Conservation (phyloP, 2,888 invertebrate species). For the Peribatodes rhomboidaria region DNA sequence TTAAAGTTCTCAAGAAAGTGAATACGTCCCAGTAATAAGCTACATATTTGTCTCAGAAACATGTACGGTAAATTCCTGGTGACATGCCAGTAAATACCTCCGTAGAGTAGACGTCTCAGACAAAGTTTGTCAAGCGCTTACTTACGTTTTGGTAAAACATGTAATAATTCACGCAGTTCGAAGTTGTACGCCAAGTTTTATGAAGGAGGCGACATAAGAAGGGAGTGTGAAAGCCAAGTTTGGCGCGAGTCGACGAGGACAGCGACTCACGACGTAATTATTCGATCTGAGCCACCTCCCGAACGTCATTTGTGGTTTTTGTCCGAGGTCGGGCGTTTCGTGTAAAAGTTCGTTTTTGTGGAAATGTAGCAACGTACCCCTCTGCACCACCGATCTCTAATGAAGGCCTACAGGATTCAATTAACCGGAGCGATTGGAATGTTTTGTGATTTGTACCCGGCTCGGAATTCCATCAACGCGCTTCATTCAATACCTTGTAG, state of each 20-base stretch:
- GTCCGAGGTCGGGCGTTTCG: constrained; percentile 68
- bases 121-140: constrained; percentile 71
- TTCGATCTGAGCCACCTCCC: constrained; percentile 73
- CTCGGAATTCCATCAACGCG: constrained; percentile 76
- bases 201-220: constrained; percentile 63
- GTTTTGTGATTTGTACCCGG: constrained; percentile 81
- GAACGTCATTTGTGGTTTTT: constrained; percentile 81
- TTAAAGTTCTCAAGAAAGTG: constrained; percentile 22
- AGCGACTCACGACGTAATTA: constrained; percentile 64
- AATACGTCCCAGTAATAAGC: constrained; percentile 35
- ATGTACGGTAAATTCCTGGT: constrained; percentile 41
- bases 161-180: constrained; percentile 71
- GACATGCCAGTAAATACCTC: constrained; percentile 53
- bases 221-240: constrained; percentile 75
- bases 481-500: constrained; percentile 66
- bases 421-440: constrained; percentile 81
- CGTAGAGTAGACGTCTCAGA: constrained; percentile 56
- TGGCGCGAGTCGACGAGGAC: constrained; percentile 54
- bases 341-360: constrained; percentile 80
- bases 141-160: constrained; percentile 75
- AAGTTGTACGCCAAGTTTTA: constrained; percentile 70
- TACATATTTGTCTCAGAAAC: constrained; percentile 38
- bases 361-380: constrained; percentile 55
- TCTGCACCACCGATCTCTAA: constrained; percentile 65
- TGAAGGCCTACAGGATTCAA: constrained; percentile 84